Evolutionary conservation across 2,888 invertebrate genomes (phyloP), one percentile per base, ranked within the genome.

Genomic region (Chrysodeixis includens): DNA sequence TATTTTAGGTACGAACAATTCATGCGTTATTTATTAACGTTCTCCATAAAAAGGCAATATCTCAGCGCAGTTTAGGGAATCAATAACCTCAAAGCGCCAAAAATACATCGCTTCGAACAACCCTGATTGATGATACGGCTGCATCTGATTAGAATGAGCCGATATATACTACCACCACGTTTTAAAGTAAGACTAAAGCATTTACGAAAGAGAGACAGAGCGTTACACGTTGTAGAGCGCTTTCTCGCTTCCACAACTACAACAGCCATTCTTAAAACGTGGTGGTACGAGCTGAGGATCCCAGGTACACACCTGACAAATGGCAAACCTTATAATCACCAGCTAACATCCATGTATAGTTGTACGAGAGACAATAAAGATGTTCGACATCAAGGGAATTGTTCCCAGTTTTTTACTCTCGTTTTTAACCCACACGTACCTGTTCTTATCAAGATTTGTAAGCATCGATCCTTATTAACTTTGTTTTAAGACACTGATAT

Each of bases 271-370:
- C 26, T 26, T 26, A 26, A 6, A 6, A 6, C 6, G 6, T 26
- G 6, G 3, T 26, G 26, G 26, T 26, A 6, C 2, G 26, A 26
- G 2, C 26, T 26, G 26, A 26, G 26, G 26, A 26, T 6, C 26
- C n/a, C n/a, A 40, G 40, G 40, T 40, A 40, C 40, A 35, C 14
- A 40, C n/a, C 7, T 40, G 40, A 0, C 1, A n/a, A 40, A 35
- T 35, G 35, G 40, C 26, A 26, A 26, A 26, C 40, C 40, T 40
- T 40, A 6, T n/a, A 40, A 40, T 40, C n/a, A 40, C n/a, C 40
- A 40, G n/a, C 40, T 40, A n/a, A 40, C 40, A n/a, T 40, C 40
- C n/a, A 40, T 40, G 40, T 40, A n/a, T n/a, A n/a, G n/a, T n/a
- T n/a, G n/a, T n/a, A 40, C 26, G 26, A 26, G 8, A 44, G 5